Percentiles rank a stretch among this genome's conserved stretches.
These are phyloP conservation scores for Sinocyclocheilus anshuiensis DNA, from an alignment of 2,113 vertebrate genomes.

Conservation along the genomic window DNA sequence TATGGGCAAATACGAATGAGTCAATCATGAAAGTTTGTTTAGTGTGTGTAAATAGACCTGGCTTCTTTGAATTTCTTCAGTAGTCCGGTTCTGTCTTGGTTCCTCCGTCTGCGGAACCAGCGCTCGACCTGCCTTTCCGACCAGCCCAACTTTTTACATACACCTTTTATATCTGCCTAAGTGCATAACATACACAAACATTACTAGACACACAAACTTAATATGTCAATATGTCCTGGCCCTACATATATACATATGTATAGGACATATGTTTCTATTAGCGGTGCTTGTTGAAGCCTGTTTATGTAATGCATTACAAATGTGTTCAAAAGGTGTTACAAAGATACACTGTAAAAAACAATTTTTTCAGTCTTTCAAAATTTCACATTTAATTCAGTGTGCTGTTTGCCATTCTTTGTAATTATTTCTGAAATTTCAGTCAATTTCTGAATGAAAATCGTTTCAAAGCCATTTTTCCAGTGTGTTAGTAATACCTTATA, in stretches of 20 bases:
- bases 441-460: too few species aligned
- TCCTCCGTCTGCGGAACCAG: conserved; percentile 81
- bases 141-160: conserved; percentile 82
- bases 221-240: neutral
- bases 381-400: too few species aligned
- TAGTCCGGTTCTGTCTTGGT: conserved; percentile 77
- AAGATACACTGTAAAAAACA: too few species aligned
- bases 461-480: too few species aligned
- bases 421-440: too few species aligned
- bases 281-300: too few species aligned
- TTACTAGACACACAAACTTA: neutral
- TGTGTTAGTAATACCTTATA: too few species aligned
- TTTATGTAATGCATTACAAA: too few species aligned
- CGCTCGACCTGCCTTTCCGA: conserved; percentile 75
- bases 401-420: too few species aligned
- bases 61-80: conserved; percentile 82
- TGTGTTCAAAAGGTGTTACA: too few species aligned
- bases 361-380: too few species aligned
- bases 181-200: conserved; percentile 31
- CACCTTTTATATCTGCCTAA: conserved; percentile 77
- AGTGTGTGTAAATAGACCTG: conserved; percentile 64
- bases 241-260: neutral
- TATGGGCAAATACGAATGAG: neutral
- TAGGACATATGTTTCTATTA: neutral
- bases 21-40: neutral